These are phyloP conservation scores for Stigmatopora argus DNA, from an alignment of 2,113 vertebrate species.

Conservation along the genomic window DNA sequence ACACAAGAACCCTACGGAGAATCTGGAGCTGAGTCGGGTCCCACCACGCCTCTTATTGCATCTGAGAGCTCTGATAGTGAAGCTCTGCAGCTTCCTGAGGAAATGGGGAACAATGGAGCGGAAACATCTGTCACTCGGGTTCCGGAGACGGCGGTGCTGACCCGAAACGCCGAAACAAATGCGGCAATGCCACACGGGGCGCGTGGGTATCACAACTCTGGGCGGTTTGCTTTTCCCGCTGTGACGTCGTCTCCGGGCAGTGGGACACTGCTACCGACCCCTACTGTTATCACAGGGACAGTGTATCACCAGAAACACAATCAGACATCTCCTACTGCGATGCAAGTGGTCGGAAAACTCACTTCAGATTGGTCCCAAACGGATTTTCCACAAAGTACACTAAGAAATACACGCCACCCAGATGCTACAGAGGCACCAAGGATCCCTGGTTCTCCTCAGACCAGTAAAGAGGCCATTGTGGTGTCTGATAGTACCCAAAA, in stretches of 20 bases:
- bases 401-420: neutral
- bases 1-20: conserved; percentile 4
- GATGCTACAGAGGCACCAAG: neutral
- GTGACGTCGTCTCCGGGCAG: neutral
- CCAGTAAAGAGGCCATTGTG: neutral
- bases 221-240: neutral
- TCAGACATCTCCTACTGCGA: neutral
- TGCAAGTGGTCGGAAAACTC: neutral
- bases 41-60: conserved; percentile 33
- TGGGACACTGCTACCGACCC: neutral
- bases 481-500: neutral
- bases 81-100: conserved; percentile 67
- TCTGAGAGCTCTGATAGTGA: conserved; percentile 59
- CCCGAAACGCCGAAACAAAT: neutral
- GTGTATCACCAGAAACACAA: neutral
- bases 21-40: conserved; percentile 11
- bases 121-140: conserved; percentile 60
- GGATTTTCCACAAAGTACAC: neutral
- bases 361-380: neutral
- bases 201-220: neutral
- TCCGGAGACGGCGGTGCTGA: neutral
- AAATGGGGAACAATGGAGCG: conserved; percentile 71
- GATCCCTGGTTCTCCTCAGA: neutral
- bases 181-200: neutral
- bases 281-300: neutral